These are phyloP conservation scores for Ammospiza nelsoni DNA, from an alignment of 2,113 vertebrate genomes.

Conservation along the genomic window DNA sequence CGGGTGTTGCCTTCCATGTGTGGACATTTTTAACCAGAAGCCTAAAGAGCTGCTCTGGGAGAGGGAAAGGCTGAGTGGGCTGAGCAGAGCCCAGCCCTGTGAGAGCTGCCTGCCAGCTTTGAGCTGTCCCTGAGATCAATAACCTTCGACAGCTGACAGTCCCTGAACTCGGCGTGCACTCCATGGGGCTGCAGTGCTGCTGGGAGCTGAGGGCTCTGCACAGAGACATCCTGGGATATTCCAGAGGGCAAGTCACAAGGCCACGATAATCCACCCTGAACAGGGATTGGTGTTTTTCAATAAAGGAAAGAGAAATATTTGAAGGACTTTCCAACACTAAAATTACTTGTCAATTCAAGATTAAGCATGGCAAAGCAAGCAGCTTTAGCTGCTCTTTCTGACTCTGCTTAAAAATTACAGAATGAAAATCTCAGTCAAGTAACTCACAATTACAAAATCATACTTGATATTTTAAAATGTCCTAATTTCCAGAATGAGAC, in stretches of 20 bases:
- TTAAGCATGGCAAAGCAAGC: not conserved
- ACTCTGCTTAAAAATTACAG: not conserved
- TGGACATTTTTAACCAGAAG: not conserved
- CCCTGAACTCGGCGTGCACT: rapidly evolving
- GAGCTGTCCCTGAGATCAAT: not conserved
- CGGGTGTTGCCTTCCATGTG: rapidly evolving
- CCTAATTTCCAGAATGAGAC: not conserved
- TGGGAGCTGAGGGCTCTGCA: not conserved
- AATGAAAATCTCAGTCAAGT: not conserved
- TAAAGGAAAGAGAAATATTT: not conserved
- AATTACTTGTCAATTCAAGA: not conserved
- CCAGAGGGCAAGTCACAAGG: not conserved
- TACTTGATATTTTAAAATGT: not conserved
- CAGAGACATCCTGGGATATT: not conserved
- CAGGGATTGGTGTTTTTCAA: not conserved
- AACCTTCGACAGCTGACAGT: not conserved
- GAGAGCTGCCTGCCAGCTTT: not conserved
- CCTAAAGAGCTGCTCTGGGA: not conserved
- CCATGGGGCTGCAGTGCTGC: not conserved
- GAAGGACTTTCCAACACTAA: not conserved
- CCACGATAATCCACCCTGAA: not conserved
- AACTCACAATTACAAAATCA: not conserved
- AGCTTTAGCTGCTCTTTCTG: not conserved
- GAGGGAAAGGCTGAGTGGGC: not conserved
- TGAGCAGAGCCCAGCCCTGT: not conserved